Conservation (phyloP, 2,888 invertebrate species). For the Meganola albula region DNA sequence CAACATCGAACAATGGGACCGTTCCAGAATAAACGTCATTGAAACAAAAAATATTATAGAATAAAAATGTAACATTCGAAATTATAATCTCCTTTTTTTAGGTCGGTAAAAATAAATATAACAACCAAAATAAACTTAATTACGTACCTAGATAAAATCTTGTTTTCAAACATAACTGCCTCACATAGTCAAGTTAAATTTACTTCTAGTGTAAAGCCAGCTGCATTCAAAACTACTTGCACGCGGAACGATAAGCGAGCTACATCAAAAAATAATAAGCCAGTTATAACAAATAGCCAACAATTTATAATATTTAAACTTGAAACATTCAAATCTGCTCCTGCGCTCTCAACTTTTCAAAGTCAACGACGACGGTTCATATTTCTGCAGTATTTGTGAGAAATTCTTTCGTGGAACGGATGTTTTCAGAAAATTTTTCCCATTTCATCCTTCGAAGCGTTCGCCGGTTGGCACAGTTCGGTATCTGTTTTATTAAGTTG, state of each 20-base stretch:
- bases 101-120: too few species aligned
- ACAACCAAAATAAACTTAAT: too few species aligned
- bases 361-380: constrained; percentile 50
- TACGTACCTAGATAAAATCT: too few species aligned
- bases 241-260: constrained; percentile 13
- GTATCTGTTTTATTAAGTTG: constrained; percentile 21
- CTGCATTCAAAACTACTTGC: constrained; percentile 23
- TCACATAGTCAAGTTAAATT: too few species aligned
- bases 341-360: constrained; percentile 45
- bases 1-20: too few species aligned
- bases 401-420: constrained; percentile 26
- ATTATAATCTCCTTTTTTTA: too few species aligned
- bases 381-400: constrained; percentile 38
- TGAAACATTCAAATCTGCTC: constrained; percentile 24
- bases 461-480: constrained; percentile 10
- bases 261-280: constrained; percentile 30
- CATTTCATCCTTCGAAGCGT: constrained; percentile 20
- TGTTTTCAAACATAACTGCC: too few species aligned
- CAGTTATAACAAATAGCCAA: constrained; percentile 35
- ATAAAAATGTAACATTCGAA: too few species aligned
- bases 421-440: constrained; percentile 23
- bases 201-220: too few species aligned
- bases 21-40: too few species aligned
- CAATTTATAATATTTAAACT: constrained; percentile 43
- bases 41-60: too few species aligned